A percentile compares a stretch with the other conserved stretches of the same genome.
phyloP scores from a whole-genome alignment of 2,797 vertebrate species.

The Alcedo atthis region DNA sequence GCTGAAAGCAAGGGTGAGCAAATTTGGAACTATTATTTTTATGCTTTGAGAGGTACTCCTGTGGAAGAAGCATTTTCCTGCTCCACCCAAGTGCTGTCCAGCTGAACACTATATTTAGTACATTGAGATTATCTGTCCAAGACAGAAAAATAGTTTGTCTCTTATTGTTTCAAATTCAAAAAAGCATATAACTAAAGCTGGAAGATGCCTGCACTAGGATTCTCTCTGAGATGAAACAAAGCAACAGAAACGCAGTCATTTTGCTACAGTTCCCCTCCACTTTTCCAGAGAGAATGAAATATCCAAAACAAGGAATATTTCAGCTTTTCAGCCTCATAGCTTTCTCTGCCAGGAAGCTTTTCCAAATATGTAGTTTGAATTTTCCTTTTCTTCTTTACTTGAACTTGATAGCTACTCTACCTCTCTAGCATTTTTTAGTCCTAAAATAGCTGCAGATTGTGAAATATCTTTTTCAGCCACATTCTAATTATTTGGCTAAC shows the following conservation, averaged over 20 bases:
- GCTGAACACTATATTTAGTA: constrained; percentile 55
- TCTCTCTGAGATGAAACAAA: background rate
- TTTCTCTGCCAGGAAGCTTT: constrained; percentile 12
- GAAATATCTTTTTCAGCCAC: background rate
- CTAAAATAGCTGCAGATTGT: background rate
- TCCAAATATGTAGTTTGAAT: background rate
- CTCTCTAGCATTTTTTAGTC: background rate
- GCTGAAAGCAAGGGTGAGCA: background rate
- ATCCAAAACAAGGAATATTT: background rate
- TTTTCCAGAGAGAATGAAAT: background rate
- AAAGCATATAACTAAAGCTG: constrained; percentile 1
- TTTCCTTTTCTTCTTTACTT: background rate
- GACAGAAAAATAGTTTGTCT: constrained; percentile 50
- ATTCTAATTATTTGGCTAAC: background rate
- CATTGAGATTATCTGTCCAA: constrained; percentile 37
- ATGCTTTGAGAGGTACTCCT: background rate
- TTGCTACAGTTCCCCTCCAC: background rate
- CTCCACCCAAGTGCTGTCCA: constrained; percentile 58
- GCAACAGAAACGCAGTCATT: background rate
- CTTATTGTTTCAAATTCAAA: constrained; percentile 34
- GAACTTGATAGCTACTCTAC: background rate
- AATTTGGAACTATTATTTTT: constrained; percentile 48
- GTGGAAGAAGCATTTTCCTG: constrained; percentile 60
- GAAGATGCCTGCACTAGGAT: background rate
- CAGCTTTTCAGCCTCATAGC: background rate